Conservation (phyloP, 1,140 invertebrate species). For the Drosophila arizonae region DNA sequence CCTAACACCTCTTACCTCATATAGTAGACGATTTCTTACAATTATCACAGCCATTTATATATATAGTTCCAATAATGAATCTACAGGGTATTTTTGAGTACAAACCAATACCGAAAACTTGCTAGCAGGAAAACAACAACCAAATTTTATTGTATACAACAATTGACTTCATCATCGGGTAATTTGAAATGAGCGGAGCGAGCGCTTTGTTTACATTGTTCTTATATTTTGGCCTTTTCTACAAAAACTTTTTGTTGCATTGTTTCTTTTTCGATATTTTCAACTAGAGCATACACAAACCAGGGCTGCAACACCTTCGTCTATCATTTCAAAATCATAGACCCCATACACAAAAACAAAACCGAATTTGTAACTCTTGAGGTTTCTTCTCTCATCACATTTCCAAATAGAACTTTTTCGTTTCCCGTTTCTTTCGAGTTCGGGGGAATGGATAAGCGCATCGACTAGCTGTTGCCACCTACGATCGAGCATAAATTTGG, state of each 20-base stretch:
- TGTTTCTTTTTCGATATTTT: conserved; percentile 53
- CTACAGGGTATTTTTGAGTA: conserved; percentile 27
- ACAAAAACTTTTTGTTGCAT: conserved; percentile 28
- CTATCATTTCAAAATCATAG: not conserved
- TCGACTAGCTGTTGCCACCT: conserved; percentile 2
- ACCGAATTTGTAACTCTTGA: not conserved
- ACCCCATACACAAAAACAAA: not conserved
- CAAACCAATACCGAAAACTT: conserved; percentile 50
- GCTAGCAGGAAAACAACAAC: conserved; percentile 57
- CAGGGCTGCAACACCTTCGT: conserved; percentile 34
- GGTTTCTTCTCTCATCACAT: conserved; percentile 17
- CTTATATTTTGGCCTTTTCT: conserved; percentile 56
- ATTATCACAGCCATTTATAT: too few species aligned
- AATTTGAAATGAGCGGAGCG: conserved; percentile 70
- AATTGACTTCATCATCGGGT: conserved; percentile 80
- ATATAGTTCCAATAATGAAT: not conserved
- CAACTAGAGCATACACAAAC: conserved; percentile 47
- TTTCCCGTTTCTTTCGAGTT: conserved; percentile 32
- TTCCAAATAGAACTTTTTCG: conserved; percentile 30
- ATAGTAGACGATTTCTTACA: too few species aligned
- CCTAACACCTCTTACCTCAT: too few species aligned
- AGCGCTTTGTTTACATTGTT: conserved; percentile 78
- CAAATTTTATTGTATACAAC: conserved; percentile 74
- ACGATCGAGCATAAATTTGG: conserved; percentile 15
- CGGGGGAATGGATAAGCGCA: not conserved